Evolutionary conservation across 2,113 vertebrate species (phyloP).

Genomic region (Tylochromis polylepis): DNA sequence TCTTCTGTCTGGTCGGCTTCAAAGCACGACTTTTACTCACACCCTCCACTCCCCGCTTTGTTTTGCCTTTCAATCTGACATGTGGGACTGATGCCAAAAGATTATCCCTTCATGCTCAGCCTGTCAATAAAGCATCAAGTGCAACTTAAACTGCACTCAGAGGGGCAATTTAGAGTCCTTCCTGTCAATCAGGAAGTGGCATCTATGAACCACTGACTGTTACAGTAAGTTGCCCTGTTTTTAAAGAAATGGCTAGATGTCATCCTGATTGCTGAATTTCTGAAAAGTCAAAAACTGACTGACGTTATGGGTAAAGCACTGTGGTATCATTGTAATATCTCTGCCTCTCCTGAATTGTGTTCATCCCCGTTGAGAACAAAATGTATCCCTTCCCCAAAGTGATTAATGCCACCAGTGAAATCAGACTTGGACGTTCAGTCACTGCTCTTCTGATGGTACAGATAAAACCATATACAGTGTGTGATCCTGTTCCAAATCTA

Average conservation of each 20-base stretch:
- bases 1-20: neutral
- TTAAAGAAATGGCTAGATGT: neutral
- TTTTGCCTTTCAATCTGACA: neutral
- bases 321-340: neutral
- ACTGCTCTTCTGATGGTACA: neutral
- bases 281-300: neutral
- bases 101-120: neutral
- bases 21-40: neutral
- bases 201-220: neutral
- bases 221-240: neutral
- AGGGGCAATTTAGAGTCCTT: neutral
- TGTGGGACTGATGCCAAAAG: slow-evolving; percentile 8
- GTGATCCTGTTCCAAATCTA: neutral
- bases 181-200: neutral
- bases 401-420: neutral
- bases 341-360: neutral
- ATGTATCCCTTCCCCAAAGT: accelerated
- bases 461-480: neutral
- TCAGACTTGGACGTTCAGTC: accelerated
- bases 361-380: neutral
- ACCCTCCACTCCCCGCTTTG: neutral
- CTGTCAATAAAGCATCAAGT: slow-evolving; percentile 16
- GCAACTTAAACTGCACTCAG: neutral
- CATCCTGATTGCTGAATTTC: neutral
- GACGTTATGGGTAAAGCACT: neutral